These are phyloP conservation scores for Calosoma granatense DNA, from an alignment of 1,140 invertebrate genomes.

Conservation along the genomic window DNA sequence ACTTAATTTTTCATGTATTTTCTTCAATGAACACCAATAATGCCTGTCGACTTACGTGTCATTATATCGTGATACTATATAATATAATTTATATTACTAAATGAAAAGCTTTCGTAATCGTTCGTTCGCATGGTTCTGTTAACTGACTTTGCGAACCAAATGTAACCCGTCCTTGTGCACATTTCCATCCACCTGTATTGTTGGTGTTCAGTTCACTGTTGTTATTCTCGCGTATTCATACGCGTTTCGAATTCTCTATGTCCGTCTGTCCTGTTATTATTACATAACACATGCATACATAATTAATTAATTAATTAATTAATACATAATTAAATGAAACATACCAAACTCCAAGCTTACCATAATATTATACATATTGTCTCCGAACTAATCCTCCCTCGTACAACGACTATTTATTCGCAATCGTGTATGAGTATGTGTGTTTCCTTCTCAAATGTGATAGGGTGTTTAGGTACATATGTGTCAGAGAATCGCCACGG, in stretches of 20 bases:
- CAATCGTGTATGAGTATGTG: background rate
- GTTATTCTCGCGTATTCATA: too few relatives aligned
- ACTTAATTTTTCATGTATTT: background rate
- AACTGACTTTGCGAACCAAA: background rate
- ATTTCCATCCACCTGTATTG: background rate
- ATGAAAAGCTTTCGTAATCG: background rate
- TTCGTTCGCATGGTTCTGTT: background rate
- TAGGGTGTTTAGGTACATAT: too few relatives aligned
- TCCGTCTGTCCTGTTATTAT: too few relatives aligned
- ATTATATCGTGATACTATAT: background rate
- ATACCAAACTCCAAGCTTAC: too few relatives aligned
- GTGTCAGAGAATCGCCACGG: constrained; percentile 34
- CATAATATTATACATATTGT: too few relatives aligned
- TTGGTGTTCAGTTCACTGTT: too few relatives aligned
- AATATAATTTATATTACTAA: background rate
- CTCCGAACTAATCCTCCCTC: too few relatives aligned
- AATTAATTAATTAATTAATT: too few relatives aligned
- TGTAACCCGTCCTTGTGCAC: background rate
- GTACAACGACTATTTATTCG: too few relatives aligned
- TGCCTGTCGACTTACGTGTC: background rate
- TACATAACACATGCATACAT: too few relatives aligned
- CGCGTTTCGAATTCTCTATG: too few relatives aligned
- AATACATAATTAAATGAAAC: too few relatives aligned
- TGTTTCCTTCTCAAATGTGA: constrained; percentile 1
- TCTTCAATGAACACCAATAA: background rate